Conservation (phyloP, 2,113 vertebrate genomes). For the Triplophysa siluroides region DNA sequence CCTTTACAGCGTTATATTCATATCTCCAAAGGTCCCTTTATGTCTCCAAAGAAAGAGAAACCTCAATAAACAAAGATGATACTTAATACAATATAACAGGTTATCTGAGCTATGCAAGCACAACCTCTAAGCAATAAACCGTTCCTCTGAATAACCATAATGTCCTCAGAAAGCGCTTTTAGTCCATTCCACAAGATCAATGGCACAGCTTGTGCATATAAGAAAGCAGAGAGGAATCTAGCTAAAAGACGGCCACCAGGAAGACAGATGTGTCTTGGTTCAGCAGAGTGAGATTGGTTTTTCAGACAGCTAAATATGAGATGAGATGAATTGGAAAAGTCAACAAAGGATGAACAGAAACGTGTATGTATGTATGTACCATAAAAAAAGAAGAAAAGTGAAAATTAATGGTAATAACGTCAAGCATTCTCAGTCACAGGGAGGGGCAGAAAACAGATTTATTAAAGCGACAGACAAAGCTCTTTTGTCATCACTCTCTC, state of each 20-base stretch:
- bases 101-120: too few relatives aligned
- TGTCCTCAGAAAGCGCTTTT: constrained; percentile 5
- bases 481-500: constrained; percentile 8
- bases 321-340: constrained; percentile 52
- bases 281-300: constrained; percentile 30
- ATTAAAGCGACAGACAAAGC: constrained; percentile 20
- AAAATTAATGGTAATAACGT: constrained; percentile 31
- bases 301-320: constrained; percentile 45
- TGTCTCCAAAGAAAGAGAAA: too few relatives aligned
- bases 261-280: constrained; percentile 16
- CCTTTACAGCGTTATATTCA: too few relatives aligned
- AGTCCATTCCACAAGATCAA: constrained; percentile 10
- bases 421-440: constrained; percentile 18
- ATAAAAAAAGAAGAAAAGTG: constrained; percentile 2
- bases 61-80: too few relatives aligned
- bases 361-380: constrained; percentile 21
- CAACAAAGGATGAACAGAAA: constrained; percentile 25
- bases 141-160: not conserved
- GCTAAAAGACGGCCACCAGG: constrained; percentile 16
- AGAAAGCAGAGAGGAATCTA: constrained; percentile 9
- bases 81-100: too few relatives aligned
- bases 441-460: constrained; percentile 26
- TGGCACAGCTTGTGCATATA: constrained; percentile 15
- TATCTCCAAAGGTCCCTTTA: too few relatives aligned
- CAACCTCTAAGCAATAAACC: too few relatives aligned